Conservation (phyloP, 1,140 invertebrate species). For the Macrobrachium rosenbergii region DNA sequence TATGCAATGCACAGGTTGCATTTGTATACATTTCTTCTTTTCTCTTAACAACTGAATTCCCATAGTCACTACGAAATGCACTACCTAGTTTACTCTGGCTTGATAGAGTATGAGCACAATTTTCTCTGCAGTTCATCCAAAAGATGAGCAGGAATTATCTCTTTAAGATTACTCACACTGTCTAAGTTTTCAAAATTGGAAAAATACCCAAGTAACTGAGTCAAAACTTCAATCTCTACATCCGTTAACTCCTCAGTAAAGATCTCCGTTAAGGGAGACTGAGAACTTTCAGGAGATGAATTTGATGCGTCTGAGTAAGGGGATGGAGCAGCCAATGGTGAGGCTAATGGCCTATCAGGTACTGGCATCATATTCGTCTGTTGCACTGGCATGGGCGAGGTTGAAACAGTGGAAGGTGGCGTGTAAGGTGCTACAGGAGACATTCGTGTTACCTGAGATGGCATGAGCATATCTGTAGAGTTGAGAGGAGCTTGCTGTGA, state of each 20-base stretch:
- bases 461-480: slow-evolving; percentile 21
- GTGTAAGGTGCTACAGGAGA: slow-evolving; percentile 50
- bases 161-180: slow-evolving; percentile 52
- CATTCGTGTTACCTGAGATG: slow-evolving; percentile 17
- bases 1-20: too few relatives aligned
- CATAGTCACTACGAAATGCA: neutral
- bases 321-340: slow-evolving; percentile 50
- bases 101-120: slow-evolving; percentile 52
- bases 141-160: slow-evolving; percentile 48
- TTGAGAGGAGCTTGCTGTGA: neutral
- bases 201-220: slow-evolving; percentile 49
- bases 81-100: slow-evolving; percentile 34
- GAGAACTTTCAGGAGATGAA: slow-evolving; percentile 54
- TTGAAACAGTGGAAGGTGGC: slow-evolving; percentile 27
- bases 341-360: slow-evolving; percentile 43
- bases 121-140: slow-evolving; percentile 51
- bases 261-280: slow-evolving; percentile 44
- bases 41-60: neutral
- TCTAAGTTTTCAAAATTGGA: slow-evolving; percentile 55
- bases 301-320: slow-evolving; percentile 50
- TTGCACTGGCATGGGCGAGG: slow-evolving; percentile 34
- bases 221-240: slow-evolving; percentile 54
- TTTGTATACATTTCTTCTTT: neutral
- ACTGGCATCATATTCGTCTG: slow-evolving; percentile 12
- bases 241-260: slow-evolving; percentile 51